Evolutionary conservation across 1,140 invertebrate genomes (phyloP).

Genomic region (Thereuonema tuberculata): DNA sequence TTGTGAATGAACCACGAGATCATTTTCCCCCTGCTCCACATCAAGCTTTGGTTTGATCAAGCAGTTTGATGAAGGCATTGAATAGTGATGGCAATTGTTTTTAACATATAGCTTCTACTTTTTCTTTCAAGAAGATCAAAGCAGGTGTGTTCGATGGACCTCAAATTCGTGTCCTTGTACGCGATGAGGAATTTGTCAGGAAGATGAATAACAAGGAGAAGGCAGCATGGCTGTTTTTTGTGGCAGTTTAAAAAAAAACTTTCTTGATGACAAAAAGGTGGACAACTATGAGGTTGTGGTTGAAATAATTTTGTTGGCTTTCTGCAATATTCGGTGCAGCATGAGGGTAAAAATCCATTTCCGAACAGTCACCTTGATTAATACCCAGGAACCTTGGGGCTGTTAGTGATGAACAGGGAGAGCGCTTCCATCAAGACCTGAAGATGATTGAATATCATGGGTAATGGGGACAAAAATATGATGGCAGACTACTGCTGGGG

Average conservation of each 20-base stretch:
- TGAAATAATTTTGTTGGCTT: background rate
- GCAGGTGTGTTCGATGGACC: constrained; percentile 14
- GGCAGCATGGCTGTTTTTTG: constrained; percentile 1
- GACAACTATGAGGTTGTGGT: constrained; percentile 3
- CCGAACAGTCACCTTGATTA: background rate
- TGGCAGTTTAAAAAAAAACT: constrained; percentile 5
- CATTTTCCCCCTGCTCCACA: constrained; percentile 14
- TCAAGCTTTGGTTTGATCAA: constrained; percentile 16
- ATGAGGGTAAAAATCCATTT: background rate
- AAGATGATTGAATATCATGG: background rate
- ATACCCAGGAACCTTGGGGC: background rate
- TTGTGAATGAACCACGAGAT: constrained; percentile 14
- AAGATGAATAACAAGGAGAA: constrained; percentile 8
- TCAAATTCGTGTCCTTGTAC: constrained; percentile 13
- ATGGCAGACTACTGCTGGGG: constrained; percentile 10
- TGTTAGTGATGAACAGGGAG: background rate
- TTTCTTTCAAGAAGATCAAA: constrained; percentile 13
- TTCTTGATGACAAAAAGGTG: constrained; percentile 4
- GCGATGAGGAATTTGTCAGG: too few species aligned
- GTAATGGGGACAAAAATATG: constrained; percentile 2
- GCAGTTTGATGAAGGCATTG: constrained; percentile 9
- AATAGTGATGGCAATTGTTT: background rate
- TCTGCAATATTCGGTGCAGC: background rate
- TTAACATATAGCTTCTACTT: constrained; percentile 5
- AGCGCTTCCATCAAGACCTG: background rate